Evolutionary conservation across 2,888 invertebrate genomes (phyloP), one percentile per base, ranked within the genome.

Genomic region (Leptinotarsa rubiginosa): DNA sequence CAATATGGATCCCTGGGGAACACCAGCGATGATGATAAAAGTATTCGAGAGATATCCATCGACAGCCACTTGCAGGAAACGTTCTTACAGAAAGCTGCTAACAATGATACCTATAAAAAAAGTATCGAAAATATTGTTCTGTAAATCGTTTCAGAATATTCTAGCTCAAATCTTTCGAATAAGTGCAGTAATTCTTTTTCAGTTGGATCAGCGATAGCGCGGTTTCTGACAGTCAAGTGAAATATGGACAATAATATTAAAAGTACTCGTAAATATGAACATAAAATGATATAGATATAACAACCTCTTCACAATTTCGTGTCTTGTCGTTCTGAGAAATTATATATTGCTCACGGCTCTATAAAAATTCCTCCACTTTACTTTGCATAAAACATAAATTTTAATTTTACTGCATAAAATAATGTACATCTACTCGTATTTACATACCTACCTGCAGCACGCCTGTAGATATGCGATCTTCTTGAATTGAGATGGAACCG

Each of bases 351-450:
- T 41, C 41, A 41, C 10, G 41, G 41, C 41, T 41, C 16, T 31
- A 16, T 41, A 62, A 31, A 62, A 62, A 62, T 62, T 25, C 62
- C 15, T 41, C 62, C 25, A 31, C 54, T 68, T n/a, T 25, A 10
- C 54, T 68, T 68, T 22, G 68, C 54, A 18, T n/a, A 54, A 50
- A 52, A 31, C 68, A 47, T 68, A 68, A 68, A 68, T 68, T 41
- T 68, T 7, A 54, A 31, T 54, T 68, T 68, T 52, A 68, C 54
- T 54, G 41, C 68, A 68, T 67, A n/a, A 67, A 49, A 50, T 50
- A 22, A 31, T 50, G 67, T 49, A 50, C 16, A 52, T 62, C 16
- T 54, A 31, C 31, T 31, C 31, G 31, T 31, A 68, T 54, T 68
- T 54, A 31, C 54, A 54, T 68, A 68, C 68, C 68, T 54, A 68